These are phyloP conservation scores for Brachynemurus nebulosus DNA, from an alignment of 2,888 invertebrate genomes.

Conservation along the genomic window DNA sequence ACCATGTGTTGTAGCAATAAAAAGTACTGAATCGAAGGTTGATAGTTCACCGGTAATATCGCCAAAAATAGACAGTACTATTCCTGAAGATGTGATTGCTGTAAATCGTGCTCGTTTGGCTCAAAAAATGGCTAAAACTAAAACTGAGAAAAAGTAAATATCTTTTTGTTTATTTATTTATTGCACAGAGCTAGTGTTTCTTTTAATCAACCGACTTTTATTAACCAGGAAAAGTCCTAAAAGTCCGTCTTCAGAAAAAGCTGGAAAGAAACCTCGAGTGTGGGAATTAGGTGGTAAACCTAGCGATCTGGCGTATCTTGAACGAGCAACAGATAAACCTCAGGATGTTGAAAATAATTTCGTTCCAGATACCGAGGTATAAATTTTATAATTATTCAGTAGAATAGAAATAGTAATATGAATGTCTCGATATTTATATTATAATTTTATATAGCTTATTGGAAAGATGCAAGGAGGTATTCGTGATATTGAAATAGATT, in stretches of 20 bases:
- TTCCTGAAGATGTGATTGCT: conserved; percentile 47
- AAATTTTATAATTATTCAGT: conserved; percentile 4
- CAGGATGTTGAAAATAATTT: conserved; percentile 45
- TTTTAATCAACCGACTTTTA: neutral
- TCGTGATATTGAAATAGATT: conserved; percentile 68
- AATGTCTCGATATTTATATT: conserved; percentile 13
- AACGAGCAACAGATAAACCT: conserved; percentile 66
- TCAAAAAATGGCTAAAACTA: conserved; percentile 55
- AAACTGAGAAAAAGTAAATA: conserved; percentile 46
- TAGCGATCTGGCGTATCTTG: conserved; percentile 64
- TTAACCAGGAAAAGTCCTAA: conserved; percentile 31
- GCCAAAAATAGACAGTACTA: no score
- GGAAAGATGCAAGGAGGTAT: conserved; percentile 76
- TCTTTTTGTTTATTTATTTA: conserved; percentile 5
- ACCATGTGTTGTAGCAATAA: no score
- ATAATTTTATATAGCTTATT: conserved; percentile 41
- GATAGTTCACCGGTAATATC: no score
- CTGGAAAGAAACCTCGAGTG: conserved; percentile 76
- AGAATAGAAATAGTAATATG: no score
- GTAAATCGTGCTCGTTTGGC: conserved; percentile 68
- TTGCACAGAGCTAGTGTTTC: no score
- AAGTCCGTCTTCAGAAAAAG: conserved; percentile 43
- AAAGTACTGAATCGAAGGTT: no score
- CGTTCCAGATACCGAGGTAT: conserved; percentile 50
- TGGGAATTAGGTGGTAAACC: conserved; percentile 78